Percentiles rank a stretch among this genome's conserved stretches.
These are phyloP conservation scores for Chirona hameri DNA, from an alignment of 2,888 invertebrate species.

Conservation along the genomic window DNA sequence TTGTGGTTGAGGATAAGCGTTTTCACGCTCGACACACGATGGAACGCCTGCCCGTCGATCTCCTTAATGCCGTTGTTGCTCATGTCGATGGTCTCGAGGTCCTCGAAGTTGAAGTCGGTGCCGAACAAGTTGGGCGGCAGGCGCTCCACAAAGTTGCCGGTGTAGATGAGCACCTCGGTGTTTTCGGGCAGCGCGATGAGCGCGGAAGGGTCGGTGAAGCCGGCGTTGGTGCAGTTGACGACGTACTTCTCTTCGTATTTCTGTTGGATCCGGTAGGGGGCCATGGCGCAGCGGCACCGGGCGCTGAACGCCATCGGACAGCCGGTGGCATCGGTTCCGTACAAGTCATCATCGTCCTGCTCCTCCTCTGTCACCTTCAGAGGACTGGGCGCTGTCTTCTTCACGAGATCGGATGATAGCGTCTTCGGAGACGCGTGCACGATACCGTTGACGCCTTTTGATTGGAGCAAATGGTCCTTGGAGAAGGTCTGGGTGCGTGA, in stretches of 20 bases:
- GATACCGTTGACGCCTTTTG: no score
- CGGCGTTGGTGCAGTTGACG: conserved; percentile 66
- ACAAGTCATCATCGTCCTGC: background rate
- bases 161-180: conserved; percentile 65
- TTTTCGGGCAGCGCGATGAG: conserved; percentile 60
- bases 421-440: no score
- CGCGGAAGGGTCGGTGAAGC: conserved; percentile 58
- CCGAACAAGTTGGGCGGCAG: conserved; percentile 70
- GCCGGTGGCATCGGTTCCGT: conserved; percentile 31
- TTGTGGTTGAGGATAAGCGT: conserved; percentile 68
- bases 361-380: no score
- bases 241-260: conserved; percentile 50
- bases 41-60: conserved; percentile 69
- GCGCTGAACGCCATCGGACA: conserved; percentile 41
- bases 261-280: conserved; percentile 32
- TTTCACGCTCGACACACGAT: conserved; percentile 56
- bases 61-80: conserved; percentile 66
- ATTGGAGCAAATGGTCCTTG: no score
- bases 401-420: no score
- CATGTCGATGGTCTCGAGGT: conserved; percentile 65
- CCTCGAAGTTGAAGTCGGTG: conserved; percentile 48
- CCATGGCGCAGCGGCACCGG: conserved; percentile 40
- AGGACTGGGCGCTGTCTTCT: no score
- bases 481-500: no score
- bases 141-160: conserved; percentile 62